Conservation (phyloP, 2,113 vertebrate species). For the Xenopus borealis region DNA sequence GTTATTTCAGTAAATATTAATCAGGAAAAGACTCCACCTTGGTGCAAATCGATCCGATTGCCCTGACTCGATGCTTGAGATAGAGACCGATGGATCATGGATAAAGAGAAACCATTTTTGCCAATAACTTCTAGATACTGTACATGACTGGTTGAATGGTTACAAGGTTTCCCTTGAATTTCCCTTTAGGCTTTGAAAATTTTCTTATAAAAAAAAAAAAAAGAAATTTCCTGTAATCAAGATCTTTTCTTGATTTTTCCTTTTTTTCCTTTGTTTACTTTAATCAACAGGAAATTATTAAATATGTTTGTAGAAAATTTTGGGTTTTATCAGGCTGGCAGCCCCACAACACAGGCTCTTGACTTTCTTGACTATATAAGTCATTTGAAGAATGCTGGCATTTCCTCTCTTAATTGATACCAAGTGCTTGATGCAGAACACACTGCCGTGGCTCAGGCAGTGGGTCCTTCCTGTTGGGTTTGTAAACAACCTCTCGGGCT, state of each 20-base stretch:
- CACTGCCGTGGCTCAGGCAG: constrained; percentile 53
- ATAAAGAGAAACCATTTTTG: too few species aligned
- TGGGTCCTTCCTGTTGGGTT: constrained; percentile 62
- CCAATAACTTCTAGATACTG: too few species aligned
- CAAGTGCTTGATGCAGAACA: constrained; percentile 63
- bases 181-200: too few species aligned
- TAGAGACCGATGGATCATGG: too few species aligned
- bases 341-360: constrained; percentile 53
- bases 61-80: too few species aligned
- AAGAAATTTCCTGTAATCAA: background rate
- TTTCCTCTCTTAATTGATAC: constrained; percentile 75
- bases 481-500: constrained; percentile 64
- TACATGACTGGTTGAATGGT: too few species aligned
- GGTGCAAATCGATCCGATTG: too few species aligned
- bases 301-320: background rate
- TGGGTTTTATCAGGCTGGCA: background rate
- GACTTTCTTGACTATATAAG: constrained; percentile 62
- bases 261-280: background rate
- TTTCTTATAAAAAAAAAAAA: too few species aligned
- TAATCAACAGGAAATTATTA: background rate
- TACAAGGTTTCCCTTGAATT: too few species aligned
- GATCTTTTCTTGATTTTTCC: background rate
- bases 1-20: too few species aligned
- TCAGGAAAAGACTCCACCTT: too few species aligned
- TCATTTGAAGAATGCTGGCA: constrained; percentile 64